These are phyloP conservation scores for Halocynthia aurantium DNA, from an alignment of 23 tunicate species.

Conservation along the genomic window DNA sequence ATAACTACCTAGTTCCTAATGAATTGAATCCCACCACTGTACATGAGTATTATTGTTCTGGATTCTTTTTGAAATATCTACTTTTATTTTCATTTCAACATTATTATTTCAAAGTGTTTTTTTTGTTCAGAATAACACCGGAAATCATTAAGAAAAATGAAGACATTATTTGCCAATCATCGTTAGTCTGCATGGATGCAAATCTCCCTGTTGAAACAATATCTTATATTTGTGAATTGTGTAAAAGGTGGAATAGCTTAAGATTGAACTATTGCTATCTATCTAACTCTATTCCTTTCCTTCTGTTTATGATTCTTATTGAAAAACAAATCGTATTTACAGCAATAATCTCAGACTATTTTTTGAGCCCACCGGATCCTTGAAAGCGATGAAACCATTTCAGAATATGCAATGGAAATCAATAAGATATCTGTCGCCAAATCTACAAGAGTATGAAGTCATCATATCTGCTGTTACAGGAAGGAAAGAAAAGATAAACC, in stretches of 20 bases:
- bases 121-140: conserved; percentile 10
- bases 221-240: conserved; percentile 34
- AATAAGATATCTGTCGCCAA: conserved; percentile 58
- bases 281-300: no score
- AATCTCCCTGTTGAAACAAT: conserved; percentile 48
- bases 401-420: conserved; percentile 8
- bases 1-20: no score
- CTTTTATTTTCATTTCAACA: no score
- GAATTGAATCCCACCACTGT: no score
- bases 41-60: conserved; percentile 9
- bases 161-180: conserved; percentile 26
- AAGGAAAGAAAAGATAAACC: background rate
- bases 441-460: conserved; percentile 39
- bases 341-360: conserved; percentile 37
- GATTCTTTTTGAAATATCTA: background rate
- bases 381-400: conserved; percentile 48
- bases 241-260: conserved; percentile 31
- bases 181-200: conserved; percentile 75
- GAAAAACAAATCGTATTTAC: background rate
- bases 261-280: background rate
- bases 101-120: no score
- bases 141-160: conserved; percentile 33
- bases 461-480: conserved; percentile 47
- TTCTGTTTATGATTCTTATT: no score
- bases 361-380: conserved; percentile 66